phyloP scores from a whole-genome alignment of 2,888 invertebrate species.

The Oeneis ivallda region DNA sequence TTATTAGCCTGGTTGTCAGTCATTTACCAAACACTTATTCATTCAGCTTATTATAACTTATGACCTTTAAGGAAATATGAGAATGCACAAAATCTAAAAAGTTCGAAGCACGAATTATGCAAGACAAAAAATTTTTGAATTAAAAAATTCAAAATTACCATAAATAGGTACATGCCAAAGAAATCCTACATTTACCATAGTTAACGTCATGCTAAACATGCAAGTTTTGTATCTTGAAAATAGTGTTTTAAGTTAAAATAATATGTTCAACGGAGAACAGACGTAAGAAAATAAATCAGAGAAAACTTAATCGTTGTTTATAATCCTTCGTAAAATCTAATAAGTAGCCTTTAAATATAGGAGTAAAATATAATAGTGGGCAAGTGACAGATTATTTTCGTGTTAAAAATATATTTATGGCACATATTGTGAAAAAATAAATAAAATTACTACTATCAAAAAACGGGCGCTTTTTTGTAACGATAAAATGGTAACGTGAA shows the following conservation, averaged over 20 bases:
- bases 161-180: neutral
- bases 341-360: neutral
- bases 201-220: neutral
- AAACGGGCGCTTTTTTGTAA: neutral
- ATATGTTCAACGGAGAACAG: too few species aligned
- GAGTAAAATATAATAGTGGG: neutral
- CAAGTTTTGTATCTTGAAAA: neutral
- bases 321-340: neutral
- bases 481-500: neutral
- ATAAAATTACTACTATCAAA: conserved; percentile 1
- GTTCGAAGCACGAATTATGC: conserved; percentile 26
- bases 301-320: neutral
- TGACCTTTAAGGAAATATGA: conserved; percentile 6
- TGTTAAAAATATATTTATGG: neutral
- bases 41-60: conserved; percentile 39
- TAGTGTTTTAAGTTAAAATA: neutral
- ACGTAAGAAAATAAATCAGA: too few species aligned
- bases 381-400: neutral
- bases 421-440: neutral
- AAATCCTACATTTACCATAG: conserved; percentile 14
- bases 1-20: too few species aligned
- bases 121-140: conserved; percentile 18
- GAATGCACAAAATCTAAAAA: conserved; percentile 26
- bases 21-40: too few species aligned
- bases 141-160: neutral